phyloP scores from a whole-genome alignment of 2,113 vertebrate genomes.

The Amia ocellicauda region DNA sequence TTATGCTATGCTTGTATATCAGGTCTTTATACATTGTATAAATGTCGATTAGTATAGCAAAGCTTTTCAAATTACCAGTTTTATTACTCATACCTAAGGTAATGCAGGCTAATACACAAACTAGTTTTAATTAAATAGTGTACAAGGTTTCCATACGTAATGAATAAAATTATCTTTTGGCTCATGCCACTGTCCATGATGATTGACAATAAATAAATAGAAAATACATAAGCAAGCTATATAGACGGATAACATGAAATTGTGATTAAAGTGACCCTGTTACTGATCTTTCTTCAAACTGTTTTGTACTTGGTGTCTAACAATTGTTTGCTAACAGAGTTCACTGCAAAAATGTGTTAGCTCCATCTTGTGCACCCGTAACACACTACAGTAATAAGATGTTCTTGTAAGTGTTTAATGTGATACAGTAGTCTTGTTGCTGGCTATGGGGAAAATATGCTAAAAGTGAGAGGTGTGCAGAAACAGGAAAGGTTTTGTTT shows the following conservation, averaged over 20 bases:
- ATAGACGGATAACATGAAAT: no score
- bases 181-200: not conserved
- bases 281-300: not conserved
- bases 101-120: constrained; percentile 23
- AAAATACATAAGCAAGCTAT: no score
- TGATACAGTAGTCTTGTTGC: not conserved
- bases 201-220: no score
- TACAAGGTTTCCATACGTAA: no score
- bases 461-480: not conserved
- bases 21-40: not conserved
- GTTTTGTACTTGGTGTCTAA: not conserved
- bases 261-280: no score
- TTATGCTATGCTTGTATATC: not conserved
- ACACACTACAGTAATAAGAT: not conserved
- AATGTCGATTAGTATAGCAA: not conserved
- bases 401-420: not conserved
- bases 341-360: not conserved
- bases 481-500: not conserved
- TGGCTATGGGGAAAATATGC: not conserved
- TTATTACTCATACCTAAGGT: constrained; percentile 30
- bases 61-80: constrained; percentile 1
- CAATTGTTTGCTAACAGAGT: no score
- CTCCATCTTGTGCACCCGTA: not conserved
- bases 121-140: no score
- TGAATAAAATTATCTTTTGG: not conserved